These are phyloP conservation scores for Junonia oenone DNA, from an alignment of 2,888 invertebrate species.

Conservation along the genomic window DNA sequence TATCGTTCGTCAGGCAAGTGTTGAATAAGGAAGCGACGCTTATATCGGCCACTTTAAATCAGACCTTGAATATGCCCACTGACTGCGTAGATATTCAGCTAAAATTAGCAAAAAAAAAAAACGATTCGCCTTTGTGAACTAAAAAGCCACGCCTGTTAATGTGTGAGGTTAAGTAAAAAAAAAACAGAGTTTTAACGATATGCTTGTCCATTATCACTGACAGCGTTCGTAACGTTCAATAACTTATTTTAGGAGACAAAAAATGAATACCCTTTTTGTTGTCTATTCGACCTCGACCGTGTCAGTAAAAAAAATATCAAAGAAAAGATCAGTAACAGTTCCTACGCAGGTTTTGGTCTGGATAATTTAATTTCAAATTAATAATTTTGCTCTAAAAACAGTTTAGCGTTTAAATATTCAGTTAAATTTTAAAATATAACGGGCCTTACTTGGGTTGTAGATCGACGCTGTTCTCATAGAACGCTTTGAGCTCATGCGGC, in stretches of 20 bases:
- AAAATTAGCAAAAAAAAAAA: conserved; percentile 13
- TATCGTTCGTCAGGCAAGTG: conserved; percentile 20
- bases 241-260: not conserved
- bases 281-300: conserved; percentile 4
- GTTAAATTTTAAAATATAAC: not conserved
- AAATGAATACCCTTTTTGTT: not conserved
- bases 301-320: not conserved
- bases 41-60: conserved; percentile 25
- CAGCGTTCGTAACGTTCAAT: not conserved
- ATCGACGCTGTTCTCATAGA: conserved; percentile 96
- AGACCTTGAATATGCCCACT: conserved; percentile 41
- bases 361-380: not conserved
- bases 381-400: not conserved
- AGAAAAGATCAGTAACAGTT: not conserved
- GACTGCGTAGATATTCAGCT: conserved; percentile 33
- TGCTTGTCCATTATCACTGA: not conserved
- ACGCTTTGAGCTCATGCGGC: conserved; percentile 97
- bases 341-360: not conserved
- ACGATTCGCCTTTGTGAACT: not conserved
- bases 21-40: conserved; percentile 32
- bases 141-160: conserved; percentile 1
- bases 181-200: not conserved
- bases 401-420: not conserved
- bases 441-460: conserved; percentile 89
- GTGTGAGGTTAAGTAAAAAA: not conserved